Percentiles rank a stretch among this genome's conserved stretches.
These are phyloP conservation scores for Julus scandinavius DNA, from an alignment of 2,888 invertebrate genomes.

Conservation along the genomic window DNA sequence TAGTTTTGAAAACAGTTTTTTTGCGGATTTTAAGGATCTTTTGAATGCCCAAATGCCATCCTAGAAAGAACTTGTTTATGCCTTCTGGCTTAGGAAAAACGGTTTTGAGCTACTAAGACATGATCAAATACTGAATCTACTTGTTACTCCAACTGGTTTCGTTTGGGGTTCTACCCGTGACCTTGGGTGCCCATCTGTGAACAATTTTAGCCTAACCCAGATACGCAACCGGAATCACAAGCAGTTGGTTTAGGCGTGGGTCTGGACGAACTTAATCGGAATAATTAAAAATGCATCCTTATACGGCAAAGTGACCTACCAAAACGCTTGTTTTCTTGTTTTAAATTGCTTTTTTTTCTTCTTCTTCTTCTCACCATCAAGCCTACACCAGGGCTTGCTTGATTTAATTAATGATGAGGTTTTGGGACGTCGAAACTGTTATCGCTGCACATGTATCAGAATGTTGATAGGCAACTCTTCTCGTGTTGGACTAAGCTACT, in stretches of 20 bases:
- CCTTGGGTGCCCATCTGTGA: conserved; percentile 2
- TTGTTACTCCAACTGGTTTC: neutral
- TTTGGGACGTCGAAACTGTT: neutral
- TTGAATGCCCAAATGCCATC: neutral
- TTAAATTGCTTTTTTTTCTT: neutral
- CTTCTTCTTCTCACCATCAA: neutral
- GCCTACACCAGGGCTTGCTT: neutral
- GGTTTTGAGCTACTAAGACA: neutral
- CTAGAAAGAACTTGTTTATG: neutral
- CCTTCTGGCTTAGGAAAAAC: neutral
- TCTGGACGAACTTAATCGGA: neutral
- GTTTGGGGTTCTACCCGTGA: neutral
- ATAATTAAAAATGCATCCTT: conserved; percentile 16
- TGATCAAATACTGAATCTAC: neutral
- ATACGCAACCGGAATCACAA: neutral
- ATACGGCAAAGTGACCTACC: conserved; percentile 3
- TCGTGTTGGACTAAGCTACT: neutral
- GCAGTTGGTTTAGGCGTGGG: conserved; percentile 2
- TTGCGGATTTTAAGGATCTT: too few relatives aligned
- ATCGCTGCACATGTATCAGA: neutral
- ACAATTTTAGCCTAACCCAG: neutral
- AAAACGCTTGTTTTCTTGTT: neutral
- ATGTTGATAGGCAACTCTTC: neutral
- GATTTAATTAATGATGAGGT: neutral
- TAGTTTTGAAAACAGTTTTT: too few relatives aligned